Evolutionary conservation across 2,888 invertebrate species (phyloP).

Genomic region (Sinelater perroti): DNA sequence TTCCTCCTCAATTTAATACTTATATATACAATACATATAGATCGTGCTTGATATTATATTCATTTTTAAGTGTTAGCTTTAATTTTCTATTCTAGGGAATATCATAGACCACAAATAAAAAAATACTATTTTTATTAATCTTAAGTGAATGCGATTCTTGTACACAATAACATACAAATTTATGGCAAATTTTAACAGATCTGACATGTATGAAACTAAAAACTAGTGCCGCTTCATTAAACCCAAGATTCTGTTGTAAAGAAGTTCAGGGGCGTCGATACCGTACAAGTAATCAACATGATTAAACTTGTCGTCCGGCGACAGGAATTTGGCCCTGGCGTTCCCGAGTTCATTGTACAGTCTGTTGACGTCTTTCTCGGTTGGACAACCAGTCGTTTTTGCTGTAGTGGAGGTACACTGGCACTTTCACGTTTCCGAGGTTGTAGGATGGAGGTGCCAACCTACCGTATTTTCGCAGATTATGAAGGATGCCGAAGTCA

Average conservation of each 20-base stretch:
- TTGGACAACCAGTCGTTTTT: slow-evolving; percentile 62
- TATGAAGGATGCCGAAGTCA: slow-evolving; percentile 62
- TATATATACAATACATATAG: too few species aligned
- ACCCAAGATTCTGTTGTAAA: slow-evolving; percentile 40
- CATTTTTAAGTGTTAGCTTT: too few species aligned
- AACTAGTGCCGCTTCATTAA: slow-evolving; percentile 21
- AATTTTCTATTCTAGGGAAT: too few species aligned
- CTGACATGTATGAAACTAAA: too few species aligned
- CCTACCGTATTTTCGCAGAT: slow-evolving; percentile 47
- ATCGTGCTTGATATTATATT: too few species aligned
- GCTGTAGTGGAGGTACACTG: slow-evolving; percentile 60
- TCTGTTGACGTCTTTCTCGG: slow-evolving; percentile 60
- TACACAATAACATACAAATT: too few species aligned
- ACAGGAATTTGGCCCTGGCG: slow-evolving; percentile 62
- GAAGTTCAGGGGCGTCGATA: slow-evolving; percentile 56
- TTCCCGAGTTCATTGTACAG: slow-evolving; percentile 59
- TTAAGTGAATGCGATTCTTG: too few species aligned
- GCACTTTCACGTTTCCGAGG: slow-evolving; percentile 54
- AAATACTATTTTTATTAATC: too few species aligned
- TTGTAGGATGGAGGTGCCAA: slow-evolving; percentile 57
- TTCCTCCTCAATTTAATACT: too few species aligned
- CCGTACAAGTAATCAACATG: slow-evolving; percentile 69
- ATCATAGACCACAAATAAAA: too few species aligned
- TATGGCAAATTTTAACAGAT: too few species aligned
- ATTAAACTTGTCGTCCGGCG: slow-evolving; percentile 63